Conservation (phyloP, 1,140 invertebrate species). For the Hypsibius dujardini region DNA sequence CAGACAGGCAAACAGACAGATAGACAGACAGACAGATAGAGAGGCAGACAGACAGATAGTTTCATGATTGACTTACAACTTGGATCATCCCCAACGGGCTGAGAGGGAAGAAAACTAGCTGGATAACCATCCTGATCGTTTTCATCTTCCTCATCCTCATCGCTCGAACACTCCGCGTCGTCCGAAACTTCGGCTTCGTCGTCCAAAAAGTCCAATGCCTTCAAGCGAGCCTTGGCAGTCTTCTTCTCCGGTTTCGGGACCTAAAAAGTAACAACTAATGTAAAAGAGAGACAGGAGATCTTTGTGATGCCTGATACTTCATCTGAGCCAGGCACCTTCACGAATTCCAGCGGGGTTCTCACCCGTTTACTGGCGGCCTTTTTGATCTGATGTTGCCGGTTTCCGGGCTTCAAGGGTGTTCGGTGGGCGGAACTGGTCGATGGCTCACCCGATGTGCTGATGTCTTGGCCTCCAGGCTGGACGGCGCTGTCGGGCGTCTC, state of each 20-base stretch:
- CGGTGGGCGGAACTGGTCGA: too few species aligned
- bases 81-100: too few species aligned
- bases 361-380: conserved; percentile 7
- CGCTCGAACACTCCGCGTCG: conserved; percentile 26
- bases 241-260: conserved; percentile 17
- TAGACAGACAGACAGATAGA: too few species aligned
- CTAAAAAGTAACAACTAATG: not conserved
- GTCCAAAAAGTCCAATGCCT: conserved; percentile 25
- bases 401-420: not conserved
- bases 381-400: not conserved
- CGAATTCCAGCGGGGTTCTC: conserved; percentile 26
- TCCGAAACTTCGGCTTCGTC: conserved; percentile 28
- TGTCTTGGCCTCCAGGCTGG: too few species aligned
- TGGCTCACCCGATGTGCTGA: too few species aligned
- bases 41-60: too few species aligned
- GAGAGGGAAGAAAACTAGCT: conserved; percentile 27
- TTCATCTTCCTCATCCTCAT: conserved; percentile 25
- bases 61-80: too few species aligned
- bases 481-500: too few species aligned
- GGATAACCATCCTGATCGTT: conserved; percentile 25
- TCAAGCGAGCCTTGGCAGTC: conserved; percentile 19
- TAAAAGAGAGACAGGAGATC: not conserved
- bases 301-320: too few species aligned
- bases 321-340: conserved; percentile 23
- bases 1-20: too few species aligned